phyloP scores from a whole-genome alignment of 2,113 vertebrate genomes.

The Colaptes auratus region DNA sequence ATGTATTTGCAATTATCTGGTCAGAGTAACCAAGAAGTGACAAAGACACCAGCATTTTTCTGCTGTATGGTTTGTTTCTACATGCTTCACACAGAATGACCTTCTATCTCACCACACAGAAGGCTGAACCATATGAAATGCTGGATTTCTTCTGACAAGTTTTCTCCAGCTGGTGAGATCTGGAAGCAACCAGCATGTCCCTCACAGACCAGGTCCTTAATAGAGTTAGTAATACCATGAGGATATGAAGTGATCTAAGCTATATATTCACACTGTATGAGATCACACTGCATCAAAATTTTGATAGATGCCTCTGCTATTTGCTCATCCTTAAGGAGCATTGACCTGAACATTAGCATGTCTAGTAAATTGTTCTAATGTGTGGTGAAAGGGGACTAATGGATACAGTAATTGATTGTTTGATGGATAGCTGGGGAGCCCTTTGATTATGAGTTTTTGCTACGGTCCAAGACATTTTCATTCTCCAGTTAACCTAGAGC shows the following conservation, averaged over 20 bases:
- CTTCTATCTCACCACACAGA: background rate
- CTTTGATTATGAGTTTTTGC: constrained; percentile 62
- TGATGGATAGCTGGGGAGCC: constrained; percentile 41
- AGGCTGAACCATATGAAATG: background rate
- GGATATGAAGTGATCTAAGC: background rate
- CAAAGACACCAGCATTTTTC: background rate
- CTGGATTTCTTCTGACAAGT: background rate
- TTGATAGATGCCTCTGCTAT: constrained; percentile 52
- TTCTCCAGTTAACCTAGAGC: constrained; percentile 28
- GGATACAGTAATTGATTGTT: constrained; percentile 59
- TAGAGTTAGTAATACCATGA: background rate
- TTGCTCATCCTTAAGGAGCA: constrained; percentile 60
- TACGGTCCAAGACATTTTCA: constrained; percentile 17
- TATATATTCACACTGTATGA: background rate
- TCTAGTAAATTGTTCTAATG: constrained; percentile 70
- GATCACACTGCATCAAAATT: constrained; percentile 48
- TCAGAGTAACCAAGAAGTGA: background rate
- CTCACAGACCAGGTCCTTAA: background rate
- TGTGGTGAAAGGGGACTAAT: constrained; percentile 67
- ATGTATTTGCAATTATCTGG: background rate
- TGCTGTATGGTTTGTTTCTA: background rate
- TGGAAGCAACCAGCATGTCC: background rate
- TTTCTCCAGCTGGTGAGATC: background rate
- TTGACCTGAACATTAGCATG: constrained; percentile 48
- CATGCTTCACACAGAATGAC: background rate